Evolutionary conservation across 1,140 invertebrate species (phyloP).

Genomic region (Mercenaria mercenaria): DNA sequence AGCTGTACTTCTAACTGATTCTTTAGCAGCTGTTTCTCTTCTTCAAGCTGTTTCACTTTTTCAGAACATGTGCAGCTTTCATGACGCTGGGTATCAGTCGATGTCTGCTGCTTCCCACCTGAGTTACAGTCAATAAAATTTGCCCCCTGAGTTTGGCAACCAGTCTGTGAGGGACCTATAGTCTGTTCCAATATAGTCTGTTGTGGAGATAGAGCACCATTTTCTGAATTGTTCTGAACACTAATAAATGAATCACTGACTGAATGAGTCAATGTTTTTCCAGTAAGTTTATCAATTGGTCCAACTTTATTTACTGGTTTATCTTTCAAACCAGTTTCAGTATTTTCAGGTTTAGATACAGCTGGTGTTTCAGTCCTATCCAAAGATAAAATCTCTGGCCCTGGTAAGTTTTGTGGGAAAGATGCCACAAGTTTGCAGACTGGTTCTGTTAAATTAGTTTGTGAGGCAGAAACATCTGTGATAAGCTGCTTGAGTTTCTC

Average conservation of each 20-base stretch:
- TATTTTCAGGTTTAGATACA: background rate
- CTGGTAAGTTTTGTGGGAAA: background rate
- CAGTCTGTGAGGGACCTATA: background rate
- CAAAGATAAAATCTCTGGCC: background rate
- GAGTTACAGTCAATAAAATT: constrained; percentile 1
- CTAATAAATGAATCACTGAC: constrained; percentile 51
- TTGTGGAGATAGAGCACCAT: background rate
- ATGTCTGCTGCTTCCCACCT: background rate
- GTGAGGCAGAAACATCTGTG: background rate
- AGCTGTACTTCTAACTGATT: constrained; percentile 81
- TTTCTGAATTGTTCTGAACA: constrained; percentile 38
- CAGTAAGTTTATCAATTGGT: constrained; percentile 40
- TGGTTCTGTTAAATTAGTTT: background rate
- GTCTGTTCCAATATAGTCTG: background rate
- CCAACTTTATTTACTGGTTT: constrained; percentile 64
- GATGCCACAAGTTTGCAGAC: background rate
- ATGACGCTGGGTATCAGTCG: background rate
- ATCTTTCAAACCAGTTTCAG: constrained; percentile 33
- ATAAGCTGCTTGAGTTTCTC: background rate
- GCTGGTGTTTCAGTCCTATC: no score
- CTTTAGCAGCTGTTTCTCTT: constrained; percentile 72
- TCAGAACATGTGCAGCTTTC: constrained; percentile 40
- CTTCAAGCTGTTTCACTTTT: constrained; percentile 64
- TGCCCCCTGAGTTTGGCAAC: background rate
- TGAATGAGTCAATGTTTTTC: constrained; percentile 17